Evolutionary conservation across 2,888 invertebrate species (phyloP).

Genomic region (Diaphora mendica): DNA sequence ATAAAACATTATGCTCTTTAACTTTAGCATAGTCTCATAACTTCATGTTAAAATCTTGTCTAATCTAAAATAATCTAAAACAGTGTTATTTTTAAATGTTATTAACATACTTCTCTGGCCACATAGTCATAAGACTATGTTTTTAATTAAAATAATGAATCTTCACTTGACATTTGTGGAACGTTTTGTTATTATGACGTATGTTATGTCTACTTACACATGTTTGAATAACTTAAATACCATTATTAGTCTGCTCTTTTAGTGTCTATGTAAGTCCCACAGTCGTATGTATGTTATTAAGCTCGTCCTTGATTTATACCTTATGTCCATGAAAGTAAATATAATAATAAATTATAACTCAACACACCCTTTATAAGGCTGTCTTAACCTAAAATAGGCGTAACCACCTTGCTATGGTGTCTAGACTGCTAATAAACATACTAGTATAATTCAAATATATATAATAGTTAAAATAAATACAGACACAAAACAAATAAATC

Average conservation of each 20-base stretch:
- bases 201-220: background rate
- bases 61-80: too few species aligned
- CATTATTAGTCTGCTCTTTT: background rate
- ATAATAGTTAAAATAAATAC: background rate
- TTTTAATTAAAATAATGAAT: slow-evolving; percentile 17
- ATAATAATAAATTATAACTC: background rate
- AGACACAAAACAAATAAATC: background rate
- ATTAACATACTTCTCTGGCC: background rate
- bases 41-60: background rate
- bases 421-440: background rate
- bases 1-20: background rate
- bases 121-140: slow-evolving; percentile 6
- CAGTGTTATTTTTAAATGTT: slow-evolving; percentile 2
- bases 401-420: background rate
- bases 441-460: background rate
- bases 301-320: background rate
- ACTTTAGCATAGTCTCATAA: background rate
- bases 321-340: background rate
- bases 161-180: background rate
- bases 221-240: background rate
- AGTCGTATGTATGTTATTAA: background rate
- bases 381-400: background rate
- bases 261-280: background rate
- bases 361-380: background rate
- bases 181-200: background rate